These are phyloP conservation scores for Agelas oroides DNA, from an alignment of 37 sponge, comb jelly and placozoan genomes.

Conservation along the genomic window DNA sequence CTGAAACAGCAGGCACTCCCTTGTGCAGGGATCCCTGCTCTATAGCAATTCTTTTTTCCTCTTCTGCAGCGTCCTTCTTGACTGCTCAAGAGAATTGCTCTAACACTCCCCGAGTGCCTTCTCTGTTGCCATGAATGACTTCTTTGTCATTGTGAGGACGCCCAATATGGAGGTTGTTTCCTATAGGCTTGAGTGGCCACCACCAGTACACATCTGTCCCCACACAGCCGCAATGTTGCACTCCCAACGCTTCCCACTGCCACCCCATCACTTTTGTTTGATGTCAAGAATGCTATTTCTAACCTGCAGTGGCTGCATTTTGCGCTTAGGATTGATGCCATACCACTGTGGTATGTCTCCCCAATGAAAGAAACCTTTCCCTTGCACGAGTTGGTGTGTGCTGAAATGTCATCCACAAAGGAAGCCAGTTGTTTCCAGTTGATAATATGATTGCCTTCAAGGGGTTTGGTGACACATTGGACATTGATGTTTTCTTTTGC, in stretches of 20 bases:
- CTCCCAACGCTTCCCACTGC: conserved; percentile 2
- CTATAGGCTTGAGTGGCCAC: conserved; percentile 12
- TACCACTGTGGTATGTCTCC: background rate
- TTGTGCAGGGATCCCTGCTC: conserved; percentile 35
- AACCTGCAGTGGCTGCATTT: background rate
- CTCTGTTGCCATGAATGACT: conserved; percentile 17
- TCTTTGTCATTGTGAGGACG: conserved; percentile 23
- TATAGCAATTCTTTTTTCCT: conserved; percentile 32
- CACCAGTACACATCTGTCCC: conserved; percentile 53
- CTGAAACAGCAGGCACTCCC: conserved; percentile 50
- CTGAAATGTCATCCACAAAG: background rate
- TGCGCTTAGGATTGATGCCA: conserved; percentile 3
- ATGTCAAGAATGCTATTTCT: background rate
- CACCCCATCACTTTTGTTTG: background rate
- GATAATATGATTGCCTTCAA: too few relatives aligned
- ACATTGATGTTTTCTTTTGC: too few relatives aligned
- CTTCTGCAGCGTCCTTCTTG: conserved; percentile 12
- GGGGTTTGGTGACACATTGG: too few relatives aligned
- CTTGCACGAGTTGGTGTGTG: background rate
- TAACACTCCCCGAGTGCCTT: background rate
- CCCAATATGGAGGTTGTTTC: background rate
- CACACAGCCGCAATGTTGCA: conserved; percentile 31
- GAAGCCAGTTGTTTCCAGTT: background rate
- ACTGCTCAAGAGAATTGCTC: background rate
- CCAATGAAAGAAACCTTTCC: background rate